Percentiles rank a stretch among this genome's conserved stretches.
Evolutionary conservation across 1,140 invertebrate species (phyloP).

Genomic region (Nomia melanderi): DNA sequence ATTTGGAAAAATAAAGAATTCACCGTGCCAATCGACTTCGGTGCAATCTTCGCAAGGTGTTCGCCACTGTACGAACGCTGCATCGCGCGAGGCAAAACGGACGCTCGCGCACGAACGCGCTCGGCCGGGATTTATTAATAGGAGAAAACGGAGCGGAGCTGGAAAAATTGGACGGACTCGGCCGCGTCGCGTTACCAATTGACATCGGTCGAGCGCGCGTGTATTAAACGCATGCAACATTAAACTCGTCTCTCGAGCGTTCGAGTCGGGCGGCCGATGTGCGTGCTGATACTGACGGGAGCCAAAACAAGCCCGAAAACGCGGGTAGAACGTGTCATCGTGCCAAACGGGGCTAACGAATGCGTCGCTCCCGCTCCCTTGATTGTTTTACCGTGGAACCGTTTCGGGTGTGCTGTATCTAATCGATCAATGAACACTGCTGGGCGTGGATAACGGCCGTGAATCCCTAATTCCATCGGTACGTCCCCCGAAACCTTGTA

Average conservation of each 20-base stretch:
- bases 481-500: too few species aligned
- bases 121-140: neutral
- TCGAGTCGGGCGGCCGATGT: neutral
- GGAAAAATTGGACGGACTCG: too few species aligned
- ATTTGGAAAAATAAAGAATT: too few species aligned
- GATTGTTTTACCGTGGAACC: neutral
- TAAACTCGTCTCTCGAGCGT: neutral
- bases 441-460: neutral
- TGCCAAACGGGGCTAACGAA: slow-evolving; percentile 18
- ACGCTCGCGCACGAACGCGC: too few species aligned
- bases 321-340: neutral
- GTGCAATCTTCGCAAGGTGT: too few species aligned
- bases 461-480: neutral
- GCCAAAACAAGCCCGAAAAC: neutral
- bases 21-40: too few species aligned
- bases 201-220: neutral
- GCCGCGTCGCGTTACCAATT: neutral
- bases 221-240: neutral
- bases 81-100: neutral
- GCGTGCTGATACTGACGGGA: slow-evolving; percentile 4
- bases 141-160: neutral
- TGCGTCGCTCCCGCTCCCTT: neutral
- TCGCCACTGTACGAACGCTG: too few species aligned
- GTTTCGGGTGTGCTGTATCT: neutral
- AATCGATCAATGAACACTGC: neutral